Evolutionary conservation across 2,888 invertebrate species (phyloP).

Genomic region (Blomia tropicalis): DNA sequence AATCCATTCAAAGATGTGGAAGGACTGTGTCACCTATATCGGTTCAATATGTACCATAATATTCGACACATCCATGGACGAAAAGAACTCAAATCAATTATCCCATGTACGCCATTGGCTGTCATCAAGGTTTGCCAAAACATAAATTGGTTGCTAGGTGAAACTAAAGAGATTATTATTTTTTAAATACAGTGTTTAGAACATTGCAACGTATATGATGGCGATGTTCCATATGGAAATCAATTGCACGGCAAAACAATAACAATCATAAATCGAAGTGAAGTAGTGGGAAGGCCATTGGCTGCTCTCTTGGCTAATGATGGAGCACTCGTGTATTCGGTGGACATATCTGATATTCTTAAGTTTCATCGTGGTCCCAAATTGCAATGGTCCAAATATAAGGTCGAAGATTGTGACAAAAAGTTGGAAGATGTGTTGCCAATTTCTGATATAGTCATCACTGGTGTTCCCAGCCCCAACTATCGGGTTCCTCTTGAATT

Average conservation of each 20-base stretch:
- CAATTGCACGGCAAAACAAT: slow-evolving; percentile 23
- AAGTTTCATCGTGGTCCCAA: slow-evolving; percentile 19
- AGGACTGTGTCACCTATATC: slow-evolving; percentile 24
- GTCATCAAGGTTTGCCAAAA: slow-evolving; percentile 19
- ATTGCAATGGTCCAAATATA: slow-evolving; percentile 12
- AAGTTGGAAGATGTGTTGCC: slow-evolving; percentile 24
- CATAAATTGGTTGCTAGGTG: background rate
- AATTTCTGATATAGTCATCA: slow-evolving; percentile 22
- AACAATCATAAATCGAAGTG: slow-evolving; percentile 25
- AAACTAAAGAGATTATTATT: too few species aligned
- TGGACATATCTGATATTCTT: slow-evolving; percentile 21
- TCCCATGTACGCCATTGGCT: slow-evolving; percentile 26
- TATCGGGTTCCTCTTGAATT: slow-evolving; percentile 19
- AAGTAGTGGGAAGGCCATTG: slow-evolving; percentile 25
- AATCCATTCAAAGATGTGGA: slow-evolving; percentile 25
- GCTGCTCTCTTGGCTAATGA: slow-evolving; percentile 26
- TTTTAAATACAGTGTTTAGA: slow-evolving; percentile 16
- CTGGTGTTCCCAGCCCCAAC: slow-evolving; percentile 22
- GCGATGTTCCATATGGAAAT: slow-evolving; percentile 22
- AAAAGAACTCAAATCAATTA: slow-evolving; percentile 22
- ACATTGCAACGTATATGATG: slow-evolving; percentile 22
- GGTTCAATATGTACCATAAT: slow-evolving; percentile 27
- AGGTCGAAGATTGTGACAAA: slow-evolving; percentile 10
- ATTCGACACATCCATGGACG: slow-evolving; percentile 23
- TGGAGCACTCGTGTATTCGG: slow-evolving; percentile 24